phyloP scores from a whole-genome alignment of 2,797 vertebrate genomes.

The Knipowitschia caucasica region DNA sequence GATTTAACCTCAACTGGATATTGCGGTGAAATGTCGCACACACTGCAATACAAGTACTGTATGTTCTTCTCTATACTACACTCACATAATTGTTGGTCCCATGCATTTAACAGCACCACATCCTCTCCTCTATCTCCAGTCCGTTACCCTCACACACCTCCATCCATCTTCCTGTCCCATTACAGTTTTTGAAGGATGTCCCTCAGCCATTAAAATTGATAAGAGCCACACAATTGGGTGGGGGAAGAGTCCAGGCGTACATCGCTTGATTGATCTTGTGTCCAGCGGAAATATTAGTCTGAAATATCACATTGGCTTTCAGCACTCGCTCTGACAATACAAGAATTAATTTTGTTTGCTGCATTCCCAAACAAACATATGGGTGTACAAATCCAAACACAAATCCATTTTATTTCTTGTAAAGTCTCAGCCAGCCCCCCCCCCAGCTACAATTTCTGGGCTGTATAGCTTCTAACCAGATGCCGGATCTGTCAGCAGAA shows the following conservation, averaged over 20 bases:
- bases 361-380: conserved; percentile 6
- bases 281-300: conserved; percentile 62
- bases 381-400: conserved; percentile 10
- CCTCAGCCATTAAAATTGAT: conserved; percentile 89
- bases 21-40: too few relatives aligned
- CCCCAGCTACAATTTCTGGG: conserved; percentile 9
- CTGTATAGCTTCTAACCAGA: conserved; percentile 40
- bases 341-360: conserved; percentile 22
- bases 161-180: conserved; percentile 93
- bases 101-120: conserved; percentile 68
- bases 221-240: conserved; percentile 79
- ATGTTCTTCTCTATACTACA: conserved; percentile 19
- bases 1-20: neutral
- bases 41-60: too few relatives aligned
- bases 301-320: conserved; percentile 51
- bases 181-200: conserved; percentile 87
- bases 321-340: conserved; percentile 17
- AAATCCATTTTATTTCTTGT: conserved; percentile 28
- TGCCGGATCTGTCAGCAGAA: conserved; percentile 36
- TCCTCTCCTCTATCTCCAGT: conserved; percentile 78
- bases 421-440: conserved; percentile 13
- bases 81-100: conserved; percentile 39
- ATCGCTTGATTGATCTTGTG: conserved; percentile 76
- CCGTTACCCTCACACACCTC: conserved; percentile 80
- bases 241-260: conserved; percentile 74